A percentile compares a stretch with the other conserved stretches of the same genome.
Conservation (phyloP, 2,888 invertebrate species). For the Diarsia mendica region DNA sequence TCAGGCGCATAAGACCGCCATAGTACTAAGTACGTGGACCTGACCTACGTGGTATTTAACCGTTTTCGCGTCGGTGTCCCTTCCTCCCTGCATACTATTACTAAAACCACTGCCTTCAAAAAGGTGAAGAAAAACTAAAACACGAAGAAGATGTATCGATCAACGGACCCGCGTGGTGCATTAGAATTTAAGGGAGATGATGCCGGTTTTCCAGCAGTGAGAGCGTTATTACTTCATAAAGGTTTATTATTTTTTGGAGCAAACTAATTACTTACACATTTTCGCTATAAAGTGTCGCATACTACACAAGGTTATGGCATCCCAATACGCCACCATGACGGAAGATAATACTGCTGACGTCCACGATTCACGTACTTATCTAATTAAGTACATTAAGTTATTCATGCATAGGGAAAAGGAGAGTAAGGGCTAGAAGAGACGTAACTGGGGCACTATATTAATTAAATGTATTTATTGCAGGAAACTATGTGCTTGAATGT, state of each 20-base stretch:
- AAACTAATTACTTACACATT: background rate
- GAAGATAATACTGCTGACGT: conserved; percentile 30
- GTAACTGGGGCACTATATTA: background rate
- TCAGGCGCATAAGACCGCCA: no score
- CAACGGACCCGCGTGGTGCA: background rate
- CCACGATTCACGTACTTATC: background rate
- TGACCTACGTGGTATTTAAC: no score
- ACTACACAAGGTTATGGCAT: background rate
- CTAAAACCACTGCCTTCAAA: background rate
- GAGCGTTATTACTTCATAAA: background rate
- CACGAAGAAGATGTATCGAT: background rate
- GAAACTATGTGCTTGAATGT: background rate
- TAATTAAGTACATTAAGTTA: conserved; percentile 6
- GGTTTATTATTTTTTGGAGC: background rate
- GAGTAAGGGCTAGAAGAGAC: conserved; percentile 4
- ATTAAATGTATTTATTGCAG: background rate
- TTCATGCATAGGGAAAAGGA: conserved; percentile 4
- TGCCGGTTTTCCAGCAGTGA: background rate
- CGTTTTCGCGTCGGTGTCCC: no score
- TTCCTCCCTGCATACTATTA: no score
- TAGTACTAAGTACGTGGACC: no score
- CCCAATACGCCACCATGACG: conserved; percentile 8
- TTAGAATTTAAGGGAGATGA: background rate
- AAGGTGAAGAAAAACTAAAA: background rate
- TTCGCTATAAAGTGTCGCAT: background rate